Percentiles rank a stretch among this genome's conserved stretches.
These are phyloP conservation scores for Ophthalmolycus amberensis DNA, from an alignment of 2,113 vertebrate species.

Conservation along the genomic window DNA sequence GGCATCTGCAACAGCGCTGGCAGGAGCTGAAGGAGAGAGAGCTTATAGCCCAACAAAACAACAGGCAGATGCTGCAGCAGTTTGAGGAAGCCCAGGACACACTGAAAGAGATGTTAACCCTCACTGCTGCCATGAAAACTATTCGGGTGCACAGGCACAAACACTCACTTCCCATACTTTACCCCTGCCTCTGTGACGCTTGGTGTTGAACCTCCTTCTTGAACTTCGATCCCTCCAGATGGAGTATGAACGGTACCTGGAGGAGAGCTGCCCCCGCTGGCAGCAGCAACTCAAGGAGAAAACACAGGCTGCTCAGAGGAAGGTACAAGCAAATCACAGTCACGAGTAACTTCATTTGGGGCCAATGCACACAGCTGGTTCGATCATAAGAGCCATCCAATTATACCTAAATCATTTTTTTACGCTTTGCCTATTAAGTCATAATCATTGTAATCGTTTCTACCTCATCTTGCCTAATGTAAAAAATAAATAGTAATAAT, in stretches of 20 bases:
- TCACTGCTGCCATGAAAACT: slow-evolving; percentile 77
- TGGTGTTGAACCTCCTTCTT: slow-evolving; percentile 1
- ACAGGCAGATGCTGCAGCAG: slow-evolving; percentile 79
- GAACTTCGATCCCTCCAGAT: slow-evolving; percentile 65
- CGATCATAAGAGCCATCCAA: neutral
- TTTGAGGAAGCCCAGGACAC: slow-evolving; percentile 80
- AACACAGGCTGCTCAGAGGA: slow-evolving; percentile 55
- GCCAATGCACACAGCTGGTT: neutral
- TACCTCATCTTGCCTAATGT: neutral
- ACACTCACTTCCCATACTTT: neutral
- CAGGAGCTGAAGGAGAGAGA: slow-evolving; percentile 78
- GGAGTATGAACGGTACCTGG: slow-evolving; percentile 78
- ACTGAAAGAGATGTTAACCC: slow-evolving; percentile 72
- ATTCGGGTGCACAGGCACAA: slow-evolving; percentile 68
- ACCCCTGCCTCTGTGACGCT: neutral
- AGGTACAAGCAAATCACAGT: slow-evolving; percentile 45
- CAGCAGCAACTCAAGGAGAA: slow-evolving; percentile 71
- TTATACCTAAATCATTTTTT: neutral
- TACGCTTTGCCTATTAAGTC: neutral
- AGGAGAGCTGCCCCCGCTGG: slow-evolving; percentile 69
- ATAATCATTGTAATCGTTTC: neutral
- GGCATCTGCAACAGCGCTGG: slow-evolving; percentile 70
- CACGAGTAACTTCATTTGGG: neutral
- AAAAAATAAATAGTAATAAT: neutral
- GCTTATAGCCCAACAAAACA: slow-evolving; percentile 65